Percentiles rank a stretch among this genome's conserved stretches.
Conservation (phyloP, 2,797 vertebrate genomes). For the Discoglossus pictus region DNA sequence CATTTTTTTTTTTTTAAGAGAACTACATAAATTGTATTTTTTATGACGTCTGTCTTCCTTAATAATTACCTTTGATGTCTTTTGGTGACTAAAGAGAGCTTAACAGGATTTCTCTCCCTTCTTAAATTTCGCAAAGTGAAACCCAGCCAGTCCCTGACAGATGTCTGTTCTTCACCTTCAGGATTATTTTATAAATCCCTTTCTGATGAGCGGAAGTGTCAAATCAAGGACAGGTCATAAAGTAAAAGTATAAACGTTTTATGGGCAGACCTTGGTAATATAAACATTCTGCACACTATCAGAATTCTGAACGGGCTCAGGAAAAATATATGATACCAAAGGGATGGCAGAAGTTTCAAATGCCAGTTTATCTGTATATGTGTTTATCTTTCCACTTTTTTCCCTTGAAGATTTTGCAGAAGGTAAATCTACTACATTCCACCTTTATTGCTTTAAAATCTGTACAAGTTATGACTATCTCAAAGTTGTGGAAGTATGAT, state of each 20-base stretch:
- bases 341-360: constrained; percentile 70
- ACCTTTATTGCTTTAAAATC: constrained; percentile 52
- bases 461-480: constrained; percentile 29
- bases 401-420: constrained; percentile 54
- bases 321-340: constrained; percentile 69
- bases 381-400: constrained; percentile 48
- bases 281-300: constrained; percentile 80
- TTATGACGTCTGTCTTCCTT: constrained; percentile 82
- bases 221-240: constrained; percentile 83
- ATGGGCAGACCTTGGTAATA: constrained; percentile 79
- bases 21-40: constrained; percentile 79
- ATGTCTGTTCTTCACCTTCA: constrained; percentile 79
- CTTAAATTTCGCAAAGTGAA: constrained; percentile 79
- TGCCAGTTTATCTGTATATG: constrained; percentile 52
- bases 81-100: constrained; percentile 84
- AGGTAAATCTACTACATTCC: constrained; percentile 38
- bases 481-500: not conserved
- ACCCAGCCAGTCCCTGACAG: constrained; percentile 75
- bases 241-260: constrained; percentile 83
- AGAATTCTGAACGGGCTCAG: constrained; percentile 76
- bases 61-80: constrained; percentile 87
- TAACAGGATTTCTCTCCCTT: constrained; percentile 81
- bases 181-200: constrained; percentile 85
- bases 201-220: constrained; percentile 83
- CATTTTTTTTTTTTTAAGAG: constrained; percentile 69